Conservation (phyloP, 2,113 vertebrate species). For the Mus musculus region DNA sequence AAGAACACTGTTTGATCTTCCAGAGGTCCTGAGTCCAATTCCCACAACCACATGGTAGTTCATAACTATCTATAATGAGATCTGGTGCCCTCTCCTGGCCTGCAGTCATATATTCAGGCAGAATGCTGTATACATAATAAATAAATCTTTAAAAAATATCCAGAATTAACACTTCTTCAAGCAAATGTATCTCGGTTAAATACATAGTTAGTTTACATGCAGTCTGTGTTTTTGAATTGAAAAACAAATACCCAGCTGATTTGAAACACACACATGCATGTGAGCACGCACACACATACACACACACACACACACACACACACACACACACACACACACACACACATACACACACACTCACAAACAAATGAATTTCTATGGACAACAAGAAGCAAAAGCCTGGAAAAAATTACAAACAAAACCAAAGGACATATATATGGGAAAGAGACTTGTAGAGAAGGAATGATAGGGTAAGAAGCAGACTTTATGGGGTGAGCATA, state of each 20-base stretch:
- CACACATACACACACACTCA: background rate
- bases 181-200: background rate
- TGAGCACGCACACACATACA: background rate
- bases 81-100: too few species aligned
- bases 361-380: background rate
- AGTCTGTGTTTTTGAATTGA: background rate
- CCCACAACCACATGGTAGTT: too few species aligned
- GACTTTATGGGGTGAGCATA: background rate
- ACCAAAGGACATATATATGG: background rate
- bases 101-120: too few species aligned
- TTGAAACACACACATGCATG: background rate
- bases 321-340: background rate
- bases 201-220: background rate
- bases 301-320: background rate
- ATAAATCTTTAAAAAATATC: too few species aligned
- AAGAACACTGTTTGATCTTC: too few species aligned
- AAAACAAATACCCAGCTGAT: background rate
- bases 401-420: background rate
- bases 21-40: too few species aligned
- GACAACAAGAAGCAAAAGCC: background rate
- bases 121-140: too few species aligned
- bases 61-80: too few species aligned
- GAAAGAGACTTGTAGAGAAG: background rate
- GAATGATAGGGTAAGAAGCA: background rate
- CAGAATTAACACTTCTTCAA: background rate